Conservation (phyloP, 2,888 invertebrate genomes). For the Cheilosia vulpina region DNA sequence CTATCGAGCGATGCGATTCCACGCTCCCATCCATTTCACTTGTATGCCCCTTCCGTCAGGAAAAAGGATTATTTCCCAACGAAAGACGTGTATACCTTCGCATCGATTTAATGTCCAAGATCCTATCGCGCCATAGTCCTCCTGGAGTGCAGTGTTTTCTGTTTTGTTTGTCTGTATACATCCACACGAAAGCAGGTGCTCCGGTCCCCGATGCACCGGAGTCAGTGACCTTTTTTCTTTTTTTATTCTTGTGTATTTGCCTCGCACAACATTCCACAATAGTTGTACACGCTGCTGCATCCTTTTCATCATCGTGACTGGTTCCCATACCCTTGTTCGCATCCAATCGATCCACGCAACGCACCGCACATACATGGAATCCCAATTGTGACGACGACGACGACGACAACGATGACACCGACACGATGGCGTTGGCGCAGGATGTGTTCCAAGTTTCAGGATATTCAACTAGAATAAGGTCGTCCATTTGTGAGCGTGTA, state of each 20-base stretch:
- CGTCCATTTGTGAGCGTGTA: slow-evolving; percentile 46
- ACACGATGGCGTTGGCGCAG: slow-evolving; percentile 54
- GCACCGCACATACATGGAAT: slow-evolving; percentile 60
- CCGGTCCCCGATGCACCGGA: slow-evolving; percentile 56
- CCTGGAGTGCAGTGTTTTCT: slow-evolving; percentile 31
- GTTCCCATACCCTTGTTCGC: slow-evolving; percentile 30
- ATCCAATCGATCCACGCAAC: slow-evolving; percentile 65
- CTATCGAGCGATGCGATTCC: not conserved
- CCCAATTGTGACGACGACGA: slow-evolving; percentile 55
- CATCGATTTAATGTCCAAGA: slow-evolving; percentile 73
- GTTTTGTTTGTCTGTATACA: slow-evolving; percentile 47
- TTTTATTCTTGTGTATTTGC: not conserved
- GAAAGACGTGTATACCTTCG: slow-evolving; percentile 39
- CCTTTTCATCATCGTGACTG: slow-evolving; percentile 50
- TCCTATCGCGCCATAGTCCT: slow-evolving; percentile 51
- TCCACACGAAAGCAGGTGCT: slow-evolving; percentile 69
- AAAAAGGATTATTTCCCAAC: slow-evolving; percentile 57
- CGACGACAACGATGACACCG: slow-evolving; percentile 27
- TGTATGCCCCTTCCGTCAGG: slow-evolving; percentile 27
- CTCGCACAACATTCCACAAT: slow-evolving; percentile 59
- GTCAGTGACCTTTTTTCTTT: slow-evolving; percentile 64
- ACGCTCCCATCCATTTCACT: slow-evolving; percentile 31
- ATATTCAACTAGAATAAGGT: slow-evolving; percentile 62
- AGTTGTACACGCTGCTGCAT: slow-evolving; percentile 40
- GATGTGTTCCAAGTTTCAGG: slow-evolving; percentile 57